Evolutionary conservation across 2,888 invertebrate genomes (phyloP).

Genomic region (Dastarcus helophoroides): DNA sequence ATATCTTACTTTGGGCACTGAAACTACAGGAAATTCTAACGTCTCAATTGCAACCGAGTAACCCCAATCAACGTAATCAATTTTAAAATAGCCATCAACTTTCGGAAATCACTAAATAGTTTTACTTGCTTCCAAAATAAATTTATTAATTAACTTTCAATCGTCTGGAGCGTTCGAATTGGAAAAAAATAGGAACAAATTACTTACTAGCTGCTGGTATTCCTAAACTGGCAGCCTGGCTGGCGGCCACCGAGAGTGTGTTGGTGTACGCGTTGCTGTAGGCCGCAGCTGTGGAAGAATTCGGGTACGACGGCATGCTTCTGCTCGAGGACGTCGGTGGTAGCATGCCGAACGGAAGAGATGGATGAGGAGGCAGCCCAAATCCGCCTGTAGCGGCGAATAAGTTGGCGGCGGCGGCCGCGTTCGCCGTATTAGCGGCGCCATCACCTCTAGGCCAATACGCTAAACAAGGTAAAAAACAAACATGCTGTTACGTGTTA

Average conservation of each 20-base stretch:
- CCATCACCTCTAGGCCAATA: slow-evolving; percentile 66
- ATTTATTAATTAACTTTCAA: no score
- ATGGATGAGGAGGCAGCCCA: slow-evolving; percentile 34
- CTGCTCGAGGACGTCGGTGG: slow-evolving; percentile 26
- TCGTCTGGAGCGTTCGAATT: no score
- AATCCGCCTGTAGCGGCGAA: slow-evolving; percentile 38
- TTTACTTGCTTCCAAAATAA: no score
- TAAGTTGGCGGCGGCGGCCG: slow-evolving; percentile 38
- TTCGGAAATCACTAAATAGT: no score
- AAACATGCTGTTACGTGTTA: no score
- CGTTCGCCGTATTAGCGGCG: slow-evolving; percentile 38
- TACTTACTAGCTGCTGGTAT: slow-evolving; percentile 61
- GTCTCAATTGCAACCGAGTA: no score
- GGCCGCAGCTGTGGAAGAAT: slow-evolving; percentile 30
- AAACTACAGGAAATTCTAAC: no score
- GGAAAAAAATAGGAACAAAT: no score
- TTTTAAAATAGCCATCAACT: no score
- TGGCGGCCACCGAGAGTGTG: slow-evolving; percentile 73
- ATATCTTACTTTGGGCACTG: no score
- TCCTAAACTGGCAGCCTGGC: slow-evolving; percentile 74
- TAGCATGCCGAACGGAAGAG: slow-evolving; percentile 33
- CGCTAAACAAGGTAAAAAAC: slow-evolving; percentile 42
- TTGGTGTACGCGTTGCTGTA: slow-evolving; percentile 44
- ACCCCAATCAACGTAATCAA: no score
- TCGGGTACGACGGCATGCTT: slow-evolving; percentile 31